A percentile compares a stretch with the other conserved stretches of the same genome.
Conservation (phyloP, 2,113 vertebrate genomes). For the Trematocara nigrifrons region DNA sequence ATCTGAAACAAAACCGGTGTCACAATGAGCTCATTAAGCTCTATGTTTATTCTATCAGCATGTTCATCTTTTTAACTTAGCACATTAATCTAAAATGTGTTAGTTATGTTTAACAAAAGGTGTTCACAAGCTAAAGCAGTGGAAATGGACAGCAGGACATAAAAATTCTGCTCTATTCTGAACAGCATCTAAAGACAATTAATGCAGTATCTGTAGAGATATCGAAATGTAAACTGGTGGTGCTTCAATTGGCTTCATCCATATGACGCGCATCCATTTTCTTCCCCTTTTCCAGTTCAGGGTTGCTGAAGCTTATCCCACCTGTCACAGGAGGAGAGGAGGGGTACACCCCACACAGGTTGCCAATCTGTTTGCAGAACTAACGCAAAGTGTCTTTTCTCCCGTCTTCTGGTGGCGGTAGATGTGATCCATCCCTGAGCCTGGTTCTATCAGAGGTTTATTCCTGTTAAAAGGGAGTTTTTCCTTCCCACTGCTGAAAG, state of each 20-base stretch:
- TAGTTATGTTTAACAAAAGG: neutral
- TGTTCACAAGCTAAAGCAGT: neutral
- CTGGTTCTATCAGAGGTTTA: accelerated
- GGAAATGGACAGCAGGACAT: neutral
- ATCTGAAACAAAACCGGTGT: neutral
- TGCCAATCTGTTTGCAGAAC: neutral
- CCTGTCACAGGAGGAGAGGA: neutral
- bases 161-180: neutral
- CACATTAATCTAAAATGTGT: neutral
- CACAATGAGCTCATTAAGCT: neutral
- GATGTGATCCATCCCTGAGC: neutral
- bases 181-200: neutral
- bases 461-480: neutral
- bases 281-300: neutral
- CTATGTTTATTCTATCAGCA: accelerated
- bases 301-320: neutral
- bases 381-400: neutral
- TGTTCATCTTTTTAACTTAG: neutral
- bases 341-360: neutral
- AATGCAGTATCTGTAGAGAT: neutral
- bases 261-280: neutral
- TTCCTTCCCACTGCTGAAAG: neutral
- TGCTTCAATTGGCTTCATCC: neutral
- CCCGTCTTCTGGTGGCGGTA: neutral
- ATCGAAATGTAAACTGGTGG: neutral